Percentiles rank a stretch among this genome's conserved stretches.
These are phyloP conservation scores for Cyanistes caeruleus DNA, from an alignment of 2,113 vertebrate species.

Conservation along the genomic window DNA sequence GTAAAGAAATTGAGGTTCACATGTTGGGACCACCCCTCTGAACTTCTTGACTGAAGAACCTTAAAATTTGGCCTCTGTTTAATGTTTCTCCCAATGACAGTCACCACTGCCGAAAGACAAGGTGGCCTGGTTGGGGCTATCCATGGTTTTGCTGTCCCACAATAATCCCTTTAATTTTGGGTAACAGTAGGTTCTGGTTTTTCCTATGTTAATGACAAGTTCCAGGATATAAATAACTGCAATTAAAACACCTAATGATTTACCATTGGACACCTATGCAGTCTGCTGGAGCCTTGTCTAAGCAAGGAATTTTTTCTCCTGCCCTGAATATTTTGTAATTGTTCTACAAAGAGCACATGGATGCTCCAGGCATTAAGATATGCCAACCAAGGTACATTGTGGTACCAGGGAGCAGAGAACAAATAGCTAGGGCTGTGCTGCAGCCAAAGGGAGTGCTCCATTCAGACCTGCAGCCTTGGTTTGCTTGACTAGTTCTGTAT, in stretches of 20 bases:
- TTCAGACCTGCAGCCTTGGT: background rate
- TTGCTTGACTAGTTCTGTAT: background rate
- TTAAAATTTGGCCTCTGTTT: background rate
- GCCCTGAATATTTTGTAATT: conserved; percentile 47
- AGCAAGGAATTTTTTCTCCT: background rate
- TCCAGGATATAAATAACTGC: conserved; percentile 48
- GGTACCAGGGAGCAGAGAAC: conserved; percentile 19
- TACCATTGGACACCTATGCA: conserved; percentile 42
- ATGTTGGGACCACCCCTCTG: background rate
- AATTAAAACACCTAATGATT: conserved; percentile 52
- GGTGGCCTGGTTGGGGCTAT: background rate
- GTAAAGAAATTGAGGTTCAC: background rate
- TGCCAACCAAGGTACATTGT: background rate
- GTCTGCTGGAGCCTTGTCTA: background rate
- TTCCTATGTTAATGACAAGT: conserved; percentile 49
- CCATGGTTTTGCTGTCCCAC: background rate
- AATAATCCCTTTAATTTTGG: background rate
- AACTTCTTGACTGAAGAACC: background rate
- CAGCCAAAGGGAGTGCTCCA: background rate
- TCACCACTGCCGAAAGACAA: background rate
- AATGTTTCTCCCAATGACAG: background rate
- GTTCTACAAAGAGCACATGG: conserved; percentile 11
- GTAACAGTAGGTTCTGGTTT: conserved; percentile 27
- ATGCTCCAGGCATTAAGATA: conserved; percentile 16
- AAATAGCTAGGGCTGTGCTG: background rate